Percentiles rank a stretch among this genome's conserved stretches.
These are phyloP conservation scores for Lethrus apterus DNA, from an alignment of 1,140 invertebrate genomes.

Conservation along the genomic window DNA sequence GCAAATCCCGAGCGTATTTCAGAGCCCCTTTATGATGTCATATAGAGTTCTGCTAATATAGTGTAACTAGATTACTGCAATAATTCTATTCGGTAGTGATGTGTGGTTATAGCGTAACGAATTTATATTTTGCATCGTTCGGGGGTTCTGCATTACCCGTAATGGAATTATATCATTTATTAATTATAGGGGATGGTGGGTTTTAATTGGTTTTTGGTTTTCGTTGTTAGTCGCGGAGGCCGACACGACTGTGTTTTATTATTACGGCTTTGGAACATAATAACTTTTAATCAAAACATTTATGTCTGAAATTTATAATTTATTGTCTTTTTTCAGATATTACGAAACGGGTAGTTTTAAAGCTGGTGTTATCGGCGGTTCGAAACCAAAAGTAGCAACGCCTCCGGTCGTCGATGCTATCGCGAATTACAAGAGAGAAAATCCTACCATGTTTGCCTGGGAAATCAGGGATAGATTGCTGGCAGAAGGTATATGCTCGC, in stretches of 20 bases:
- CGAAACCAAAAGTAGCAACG: slow-evolving; percentile 98
- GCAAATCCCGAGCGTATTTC: neutral
- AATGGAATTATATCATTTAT: slow-evolving; percentile 19
- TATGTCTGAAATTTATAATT: neutral
- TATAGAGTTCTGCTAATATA: slow-evolving; percentile 6
- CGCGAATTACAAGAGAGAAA: slow-evolving; percentile 95
- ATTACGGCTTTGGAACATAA: neutral
- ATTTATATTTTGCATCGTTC: slow-evolving; percentile 15
- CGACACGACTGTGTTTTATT: too few species aligned
- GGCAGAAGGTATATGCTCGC: slow-evolving; percentile 93
- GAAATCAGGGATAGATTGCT: slow-evolving; percentile 96
- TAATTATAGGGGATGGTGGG: slow-evolving; percentile 15
- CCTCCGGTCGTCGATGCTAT: slow-evolving; percentile 98
- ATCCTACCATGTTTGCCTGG: slow-evolving; percentile 99
- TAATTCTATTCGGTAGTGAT: slow-evolving; percentile 17
- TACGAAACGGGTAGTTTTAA: slow-evolving; percentile 99
- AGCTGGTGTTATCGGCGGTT: slow-evolving; percentile 97
- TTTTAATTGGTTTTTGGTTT: slow-evolving; percentile 16
- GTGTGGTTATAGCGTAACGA: slow-evolving; percentile 15
- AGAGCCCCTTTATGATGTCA: neutral
- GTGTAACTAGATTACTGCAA: slow-evolving; percentile 17
- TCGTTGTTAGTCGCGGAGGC: slow-evolving; percentile 9
- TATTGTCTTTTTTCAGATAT: slow-evolving; percentile 60
- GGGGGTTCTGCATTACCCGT: slow-evolving; percentile 11
- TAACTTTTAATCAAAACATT: neutral